Conservation (phyloP, 1,140 invertebrate genomes). For the Procambarus virginalis region DNA sequence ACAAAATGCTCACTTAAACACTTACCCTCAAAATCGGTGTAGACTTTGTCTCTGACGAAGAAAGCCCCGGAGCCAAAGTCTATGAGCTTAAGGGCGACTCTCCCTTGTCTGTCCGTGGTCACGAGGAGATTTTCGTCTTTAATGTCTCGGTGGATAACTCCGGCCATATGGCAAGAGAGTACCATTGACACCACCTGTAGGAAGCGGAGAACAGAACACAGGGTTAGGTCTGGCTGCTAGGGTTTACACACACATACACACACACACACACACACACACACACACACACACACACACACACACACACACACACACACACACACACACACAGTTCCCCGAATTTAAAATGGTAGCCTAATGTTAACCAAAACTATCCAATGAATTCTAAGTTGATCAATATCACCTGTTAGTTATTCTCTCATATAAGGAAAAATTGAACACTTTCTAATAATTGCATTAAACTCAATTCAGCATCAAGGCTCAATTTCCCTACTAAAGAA, state of each 20-base stretch:
- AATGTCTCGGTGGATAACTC: conserved; percentile 81
- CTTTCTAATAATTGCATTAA: too few species aligned
- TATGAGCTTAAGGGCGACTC: conserved; percentile 77
- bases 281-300: background rate
- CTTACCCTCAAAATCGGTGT: conserved; percentile 83
- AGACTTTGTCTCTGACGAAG: conserved; percentile 78
- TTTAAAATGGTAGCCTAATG: too few species aligned
- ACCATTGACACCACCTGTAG: conserved; percentile 75
- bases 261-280: conserved; percentile 3
- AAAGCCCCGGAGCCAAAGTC: conserved; percentile 83
- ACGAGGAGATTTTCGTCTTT: conserved; percentile 81
- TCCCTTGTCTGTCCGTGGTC: conserved; percentile 74
- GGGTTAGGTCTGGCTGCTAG: too few species aligned
- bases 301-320: too few species aligned
- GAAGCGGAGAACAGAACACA: background rate
- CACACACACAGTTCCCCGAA: too few species aligned
- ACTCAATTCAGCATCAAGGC: too few species aligned
- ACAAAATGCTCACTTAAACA: conserved; percentile 13
- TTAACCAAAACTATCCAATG: too few species aligned
- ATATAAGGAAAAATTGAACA: too few species aligned
- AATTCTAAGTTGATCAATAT: too few species aligned
- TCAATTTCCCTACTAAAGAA: too few species aligned
- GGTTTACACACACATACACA: background rate
- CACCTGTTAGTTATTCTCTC: too few species aligned
- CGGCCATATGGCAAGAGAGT: conserved; percentile 76